phyloP scores from a whole-genome alignment of 2,113 vertebrate species.

The Thalassoma bifasciatum region DNA sequence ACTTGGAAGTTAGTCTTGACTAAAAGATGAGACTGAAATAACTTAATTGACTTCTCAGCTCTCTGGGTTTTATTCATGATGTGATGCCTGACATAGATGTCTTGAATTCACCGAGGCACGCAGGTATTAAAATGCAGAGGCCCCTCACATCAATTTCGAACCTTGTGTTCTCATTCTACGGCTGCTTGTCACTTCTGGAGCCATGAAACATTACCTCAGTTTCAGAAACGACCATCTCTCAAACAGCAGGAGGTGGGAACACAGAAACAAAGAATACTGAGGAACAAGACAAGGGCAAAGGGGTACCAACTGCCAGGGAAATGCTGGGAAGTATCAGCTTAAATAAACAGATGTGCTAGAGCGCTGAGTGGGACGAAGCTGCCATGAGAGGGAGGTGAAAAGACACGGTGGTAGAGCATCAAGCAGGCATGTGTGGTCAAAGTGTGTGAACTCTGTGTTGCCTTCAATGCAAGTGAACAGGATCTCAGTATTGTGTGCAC shows the following conservation, averaged over 20 bases:
- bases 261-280: slow-evolving; percentile 27
- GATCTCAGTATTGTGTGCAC: slow-evolving; percentile 41
- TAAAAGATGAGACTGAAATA: not conserved
- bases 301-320: slow-evolving; percentile 31
- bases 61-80: slow-evolving; percentile 29
- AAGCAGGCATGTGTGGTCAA: slow-evolving; percentile 36
- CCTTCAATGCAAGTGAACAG: slow-evolving; percentile 54
- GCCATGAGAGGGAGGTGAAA: slow-evolving; percentile 1
- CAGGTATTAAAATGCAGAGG: slow-evolving; percentile 58
- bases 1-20: not conserved
- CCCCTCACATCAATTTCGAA: slow-evolving; percentile 51
- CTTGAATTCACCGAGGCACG: slow-evolving; percentile 38
- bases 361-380: not conserved
- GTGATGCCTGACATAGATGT: slow-evolving; percentile 21
- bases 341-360: slow-evolving; percentile 16
- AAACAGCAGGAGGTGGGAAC: slow-evolving; percentile 18
- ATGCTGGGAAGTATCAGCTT: not conserved
- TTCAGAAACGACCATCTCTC: slow-evolving; percentile 11
- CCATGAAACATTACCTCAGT: slow-evolving; percentile 35
- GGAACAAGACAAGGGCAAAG: slow-evolving; percentile 34
- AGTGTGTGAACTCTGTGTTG: slow-evolving; percentile 48
- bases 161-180: slow-evolving; percentile 43
- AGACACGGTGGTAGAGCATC: slow-evolving; percentile 15
- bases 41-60: not conserved
- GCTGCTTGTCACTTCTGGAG: slow-evolving; percentile 50